phyloP scores from a whole-genome alignment of 2,113 vertebrate species.

The Pygoscelis antarcticus region DNA sequence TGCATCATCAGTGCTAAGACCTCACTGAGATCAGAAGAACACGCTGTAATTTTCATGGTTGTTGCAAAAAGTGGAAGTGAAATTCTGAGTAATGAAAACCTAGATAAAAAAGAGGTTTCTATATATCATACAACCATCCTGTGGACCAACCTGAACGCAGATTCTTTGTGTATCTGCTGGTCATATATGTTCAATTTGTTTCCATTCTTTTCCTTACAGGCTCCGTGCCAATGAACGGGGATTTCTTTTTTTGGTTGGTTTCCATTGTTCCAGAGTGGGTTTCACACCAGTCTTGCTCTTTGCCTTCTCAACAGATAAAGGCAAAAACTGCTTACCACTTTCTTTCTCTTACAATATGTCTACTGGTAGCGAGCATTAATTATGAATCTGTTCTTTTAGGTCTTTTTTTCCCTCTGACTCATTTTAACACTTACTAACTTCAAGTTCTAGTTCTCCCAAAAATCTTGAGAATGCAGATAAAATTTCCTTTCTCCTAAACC shows the following conservation, averaged over 20 bases:
- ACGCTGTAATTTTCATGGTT: neutral
- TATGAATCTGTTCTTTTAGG: neutral
- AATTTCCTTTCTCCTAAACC: neutral
- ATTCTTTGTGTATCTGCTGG: neutral
- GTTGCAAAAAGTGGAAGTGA: neutral
- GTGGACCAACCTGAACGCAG: neutral
- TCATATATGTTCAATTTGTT: neutral
- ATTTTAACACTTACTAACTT: neutral
- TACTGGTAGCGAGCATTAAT: neutral
- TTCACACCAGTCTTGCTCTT: neutral
- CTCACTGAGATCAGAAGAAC: neutral
- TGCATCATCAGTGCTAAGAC: neutral
- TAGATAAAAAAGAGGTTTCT: neutral
- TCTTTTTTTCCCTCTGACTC: neutral
- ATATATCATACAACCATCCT: neutral
- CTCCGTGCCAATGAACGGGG: accelerated
- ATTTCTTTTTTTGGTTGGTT: neutral
- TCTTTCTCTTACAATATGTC: neutral
- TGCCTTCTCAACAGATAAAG: neutral
- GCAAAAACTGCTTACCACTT: neutral
- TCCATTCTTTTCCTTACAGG: neutral
- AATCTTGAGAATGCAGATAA: neutral
- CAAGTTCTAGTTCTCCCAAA: neutral
- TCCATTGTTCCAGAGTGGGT: neutral
- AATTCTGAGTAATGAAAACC: neutral